phyloP scores from a whole-genome alignment of 1,140 invertebrate species.

The Propsilocerus akamusi region DNA sequence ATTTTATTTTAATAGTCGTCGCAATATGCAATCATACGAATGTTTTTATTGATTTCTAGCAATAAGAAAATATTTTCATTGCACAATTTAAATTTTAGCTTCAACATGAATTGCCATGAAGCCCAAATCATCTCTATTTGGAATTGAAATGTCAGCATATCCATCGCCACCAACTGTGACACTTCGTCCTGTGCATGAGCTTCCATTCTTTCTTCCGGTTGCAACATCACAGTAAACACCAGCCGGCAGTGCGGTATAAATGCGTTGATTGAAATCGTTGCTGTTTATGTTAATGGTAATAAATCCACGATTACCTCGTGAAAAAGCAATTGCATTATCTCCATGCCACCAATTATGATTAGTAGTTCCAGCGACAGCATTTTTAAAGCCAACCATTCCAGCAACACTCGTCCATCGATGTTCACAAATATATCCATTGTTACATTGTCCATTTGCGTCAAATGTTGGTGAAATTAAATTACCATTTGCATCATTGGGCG shows the following conservation, averaged over 20 bases:
- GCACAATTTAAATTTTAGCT: not conserved
- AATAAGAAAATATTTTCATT: no score
- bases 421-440: constrained; percentile 60
- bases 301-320: constrained; percentile 36
- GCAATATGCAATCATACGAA: no score
- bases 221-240: constrained; percentile 71
- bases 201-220: constrained; percentile 38
- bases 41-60: no score
- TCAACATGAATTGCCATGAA: not conserved
- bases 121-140: not conserved
- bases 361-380: constrained; percentile 30
- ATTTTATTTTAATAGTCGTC: no score
- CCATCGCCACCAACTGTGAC: constrained; percentile 40
- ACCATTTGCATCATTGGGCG: constrained; percentile 36
- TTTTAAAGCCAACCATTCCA: constrained; percentile 51
- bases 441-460: constrained; percentile 32
- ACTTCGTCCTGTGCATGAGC: constrained; percentile 42
- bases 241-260: constrained; percentile 43
- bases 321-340: constrained; percentile 44
- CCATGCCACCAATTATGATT: constrained; percentile 34
- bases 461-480: constrained; percentile 41
- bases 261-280: constrained; percentile 22
- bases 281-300: constrained; percentile 36
- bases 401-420: constrained; percentile 56
- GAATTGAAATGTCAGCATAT: constrained; percentile 35